These are phyloP conservation scores for Asarcornis scutulata DNA, from an alignment of 2,113 vertebrate genomes.

Conservation along the genomic window DNA sequence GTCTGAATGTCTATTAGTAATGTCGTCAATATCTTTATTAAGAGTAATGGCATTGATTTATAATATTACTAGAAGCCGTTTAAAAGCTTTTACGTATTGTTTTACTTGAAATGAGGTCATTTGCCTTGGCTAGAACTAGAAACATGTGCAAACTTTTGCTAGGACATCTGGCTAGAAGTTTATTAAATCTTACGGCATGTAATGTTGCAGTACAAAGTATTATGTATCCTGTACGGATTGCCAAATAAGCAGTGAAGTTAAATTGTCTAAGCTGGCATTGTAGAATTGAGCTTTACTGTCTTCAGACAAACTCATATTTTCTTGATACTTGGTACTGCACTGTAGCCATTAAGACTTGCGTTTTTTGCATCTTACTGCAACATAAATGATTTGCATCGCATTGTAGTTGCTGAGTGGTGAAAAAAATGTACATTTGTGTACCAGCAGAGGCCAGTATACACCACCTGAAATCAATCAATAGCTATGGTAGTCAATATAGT, in stretches of 20 bases:
- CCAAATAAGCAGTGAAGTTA: conserved; percentile 14
- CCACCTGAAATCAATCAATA: conserved; percentile 41
- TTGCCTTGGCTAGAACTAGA: not conserved
- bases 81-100: not conserved
- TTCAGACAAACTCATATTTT: conserved; percentile 2
- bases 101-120: not conserved
- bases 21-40: not conserved
- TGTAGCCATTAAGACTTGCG: conserved; percentile 48
- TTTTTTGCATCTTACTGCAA: conserved; percentile 28
- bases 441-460: conserved; percentile 71
- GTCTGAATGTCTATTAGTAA: not conserved
- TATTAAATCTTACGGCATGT: not conserved
- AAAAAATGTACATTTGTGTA: not conserved
- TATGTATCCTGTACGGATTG: not conserved
- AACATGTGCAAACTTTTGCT: not conserved
- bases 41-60: not conserved
- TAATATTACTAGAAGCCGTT: conserved; percentile 4
- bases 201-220: not conserved
- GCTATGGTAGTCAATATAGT: conserved; percentile 2
- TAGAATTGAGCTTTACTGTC: conserved; percentile 35
- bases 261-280: not conserved
- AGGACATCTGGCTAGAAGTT: not conserved
- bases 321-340: not conserved
- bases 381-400: conserved; percentile 5
- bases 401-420: not conserved